Evolutionary conservation across 30 jellyfish, hydroid and myxozoan genomes (phyloP), one percentile per base, ranked within the genome.

Genomic region (Aurelia aurita): DNA sequence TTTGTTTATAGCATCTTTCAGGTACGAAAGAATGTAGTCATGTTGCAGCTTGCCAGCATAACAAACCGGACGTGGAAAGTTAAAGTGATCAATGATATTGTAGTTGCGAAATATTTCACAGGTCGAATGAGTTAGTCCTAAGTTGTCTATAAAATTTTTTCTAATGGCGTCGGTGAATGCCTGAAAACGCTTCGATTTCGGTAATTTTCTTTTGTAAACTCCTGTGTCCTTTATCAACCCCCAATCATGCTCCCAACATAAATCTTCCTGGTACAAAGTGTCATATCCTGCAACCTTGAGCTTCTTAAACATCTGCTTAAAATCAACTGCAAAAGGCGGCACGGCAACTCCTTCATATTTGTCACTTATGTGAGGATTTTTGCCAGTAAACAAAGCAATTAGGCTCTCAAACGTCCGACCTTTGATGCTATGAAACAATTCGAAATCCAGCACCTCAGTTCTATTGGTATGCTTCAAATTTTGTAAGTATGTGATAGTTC

Each of bases 161-260:
- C 45, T 46, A 3, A 84, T 31, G 20, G 93, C 92, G 13, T 79
- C 61, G 69, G 35, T 25, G 44, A 90, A 84, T 10, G 79, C 88
- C 8, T 62, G 28, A 58, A 80, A 90, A 25, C 85, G 58, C 23
- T 21, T 53, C 3, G 47, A 63, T 35, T 54, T 32, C 20, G 80
- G 74, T 15, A 59, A 55, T 1, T 69, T 69, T 44, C 14, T 8
- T 39, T 34, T 53, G 60, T 34, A 59, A 2, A 87, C 78, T 14
- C 96, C 97, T 27, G 83, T 23, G 35, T 83, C 90, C 43, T 55
- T 72, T 15, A 80, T 61, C 31, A 90, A 60, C 7, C 97, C 96
- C 97, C 97, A 90, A 31, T 79, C 79, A 63, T 85, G 51, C 47
- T 85, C 87, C 84, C 89, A 84, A 72, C 97, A 90, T 21, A 90